Conservation (phyloP, 2,888 invertebrate species). For the Drosophila borealis region DNA sequence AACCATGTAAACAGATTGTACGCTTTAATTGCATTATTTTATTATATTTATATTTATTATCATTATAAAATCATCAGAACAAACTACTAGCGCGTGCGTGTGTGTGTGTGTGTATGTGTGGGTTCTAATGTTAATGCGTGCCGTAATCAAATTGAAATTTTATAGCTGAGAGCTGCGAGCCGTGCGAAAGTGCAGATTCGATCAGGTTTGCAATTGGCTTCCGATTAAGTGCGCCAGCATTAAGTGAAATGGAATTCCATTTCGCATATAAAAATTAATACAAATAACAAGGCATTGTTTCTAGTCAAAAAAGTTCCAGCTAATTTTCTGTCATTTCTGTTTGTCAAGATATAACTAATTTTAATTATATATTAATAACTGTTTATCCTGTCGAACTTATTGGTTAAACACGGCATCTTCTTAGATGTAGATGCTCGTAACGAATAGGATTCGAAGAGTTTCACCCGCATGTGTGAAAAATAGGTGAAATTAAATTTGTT, state of each 20-base stretch:
- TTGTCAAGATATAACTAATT: no score
- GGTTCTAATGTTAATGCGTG: slow-evolving; percentile 14
- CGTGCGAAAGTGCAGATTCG: slow-evolving; percentile 1
- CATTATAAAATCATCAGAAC: slow-evolving; percentile 13
- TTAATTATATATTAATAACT: no score
- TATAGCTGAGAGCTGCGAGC: slow-evolving; percentile 12
- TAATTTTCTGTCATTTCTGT: background rate
- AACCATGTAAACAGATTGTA: slow-evolving; percentile 34
- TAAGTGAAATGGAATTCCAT: slow-evolving; percentile 17
- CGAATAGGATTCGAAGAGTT: no score
- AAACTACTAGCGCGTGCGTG: background rate
- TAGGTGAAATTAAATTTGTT: no score
- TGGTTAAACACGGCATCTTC: no score
- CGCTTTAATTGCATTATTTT: slow-evolving; percentile 39
- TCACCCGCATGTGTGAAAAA: no score
- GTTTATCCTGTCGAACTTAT: no score
- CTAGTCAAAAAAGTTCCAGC: background rate
- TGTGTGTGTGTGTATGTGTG: slow-evolving; percentile 2
- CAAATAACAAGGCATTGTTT: background rate
- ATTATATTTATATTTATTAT: slow-evolving; percentile 10
- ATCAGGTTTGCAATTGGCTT: slow-evolving; percentile 14
- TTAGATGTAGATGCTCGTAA: no score
- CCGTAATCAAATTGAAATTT: slow-evolving; percentile 39
- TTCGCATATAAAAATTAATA: background rate
- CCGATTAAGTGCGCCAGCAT: slow-evolving; percentile 20